phyloP scores from a whole-genome alignment of 2,888 invertebrate genomes.

The Sicus ferrugineus region DNA sequence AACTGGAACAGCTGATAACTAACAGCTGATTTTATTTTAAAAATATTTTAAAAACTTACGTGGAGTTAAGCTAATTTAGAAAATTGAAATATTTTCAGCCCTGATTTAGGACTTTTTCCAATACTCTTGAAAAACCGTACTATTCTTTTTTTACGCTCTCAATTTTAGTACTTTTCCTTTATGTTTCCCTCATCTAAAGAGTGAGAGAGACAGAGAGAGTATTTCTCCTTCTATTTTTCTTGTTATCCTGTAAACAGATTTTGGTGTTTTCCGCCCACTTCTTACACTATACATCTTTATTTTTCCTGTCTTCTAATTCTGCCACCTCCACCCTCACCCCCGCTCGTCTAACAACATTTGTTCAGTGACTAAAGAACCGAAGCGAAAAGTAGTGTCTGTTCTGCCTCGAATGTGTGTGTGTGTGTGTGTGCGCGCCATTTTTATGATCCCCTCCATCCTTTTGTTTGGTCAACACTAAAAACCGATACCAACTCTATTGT shows the following conservation, averaged over 20 bases:
- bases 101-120: no score
- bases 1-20: no score
- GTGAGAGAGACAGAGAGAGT: no score
- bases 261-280: no score
- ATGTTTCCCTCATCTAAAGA: background rate
- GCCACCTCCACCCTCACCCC: background rate
- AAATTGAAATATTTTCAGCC: no score
- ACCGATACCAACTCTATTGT: conserved; percentile 6
- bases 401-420: conserved; percentile 40
- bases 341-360: background rate
- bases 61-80: no score
- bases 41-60: no score
- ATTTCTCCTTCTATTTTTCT: background rate
- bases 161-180: no score
- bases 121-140: no score
- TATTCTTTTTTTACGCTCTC: no score
- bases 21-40: no score
- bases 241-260: background rate
- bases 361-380: background rate
- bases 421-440: conserved; percentile 48
- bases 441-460: conserved; percentile 52
- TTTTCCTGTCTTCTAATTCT: background rate
- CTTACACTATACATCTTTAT: background rate
- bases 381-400: conserved; percentile 18
- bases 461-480: conserved; percentile 38